These are phyloP conservation scores for Polypterus bichir DNA, from an alignment of 2,113 vertebrate species.

Conservation along the genomic window DNA sequence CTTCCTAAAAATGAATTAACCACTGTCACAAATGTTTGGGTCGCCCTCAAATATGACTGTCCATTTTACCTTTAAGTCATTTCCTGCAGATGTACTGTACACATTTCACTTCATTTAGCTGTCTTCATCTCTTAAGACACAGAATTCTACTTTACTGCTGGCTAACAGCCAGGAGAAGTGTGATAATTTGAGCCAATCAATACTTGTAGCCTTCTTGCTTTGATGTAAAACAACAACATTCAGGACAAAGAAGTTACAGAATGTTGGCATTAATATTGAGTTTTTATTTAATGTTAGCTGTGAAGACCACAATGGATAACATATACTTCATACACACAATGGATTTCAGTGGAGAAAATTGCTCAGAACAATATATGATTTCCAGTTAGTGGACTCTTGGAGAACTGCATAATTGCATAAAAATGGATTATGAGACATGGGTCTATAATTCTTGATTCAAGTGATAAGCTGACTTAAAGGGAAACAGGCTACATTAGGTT, in stretches of 20 bases:
- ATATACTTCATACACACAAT: no score
- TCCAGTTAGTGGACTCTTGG: no score
- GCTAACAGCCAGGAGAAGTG: conserved; percentile 28
- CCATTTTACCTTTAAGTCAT: conserved; percentile 18
- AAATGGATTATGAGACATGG: no score
- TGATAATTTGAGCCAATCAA: conserved; percentile 42
- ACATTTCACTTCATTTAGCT: conserved; percentile 31
- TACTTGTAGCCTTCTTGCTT: conserved; percentile 28
- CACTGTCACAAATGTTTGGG: conserved; percentile 26
- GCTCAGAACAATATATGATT: no score
- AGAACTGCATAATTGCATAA: no score
- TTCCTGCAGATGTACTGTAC: conserved; percentile 23
- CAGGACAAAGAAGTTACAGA: conserved; percentile 19
- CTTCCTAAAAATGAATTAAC: conserved; percentile 23
- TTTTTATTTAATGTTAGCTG: conserved; percentile 38
- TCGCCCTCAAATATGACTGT: conserved; percentile 18
- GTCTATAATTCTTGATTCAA: no score
- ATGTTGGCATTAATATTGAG: conserved; percentile 40
- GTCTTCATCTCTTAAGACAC: conserved; percentile 26
- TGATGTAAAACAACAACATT: conserved; percentile 28
- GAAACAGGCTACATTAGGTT: no score
- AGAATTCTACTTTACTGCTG: conserved; percentile 7
- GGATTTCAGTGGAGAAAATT: no score
- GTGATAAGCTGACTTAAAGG: no score
- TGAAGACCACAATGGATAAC: no score